These are phyloP conservation scores for Panthera tigris DNA, from an alignment of 2,113 vertebrate genomes.

Conservation along the genomic window DNA sequence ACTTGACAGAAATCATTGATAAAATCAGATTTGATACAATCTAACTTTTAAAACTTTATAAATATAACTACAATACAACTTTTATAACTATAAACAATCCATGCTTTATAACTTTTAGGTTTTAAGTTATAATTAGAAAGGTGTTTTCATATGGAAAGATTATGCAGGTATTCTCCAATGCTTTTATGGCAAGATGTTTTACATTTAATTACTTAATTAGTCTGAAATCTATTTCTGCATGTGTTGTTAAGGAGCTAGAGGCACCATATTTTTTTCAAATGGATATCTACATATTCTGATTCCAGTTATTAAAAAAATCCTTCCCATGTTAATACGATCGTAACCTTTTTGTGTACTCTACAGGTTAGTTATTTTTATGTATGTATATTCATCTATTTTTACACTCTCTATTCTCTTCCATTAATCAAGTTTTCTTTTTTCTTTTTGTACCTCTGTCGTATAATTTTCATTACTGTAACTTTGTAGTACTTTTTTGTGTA, in stretches of 20 bases:
- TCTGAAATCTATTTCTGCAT: background rate
- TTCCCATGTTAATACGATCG: background rate
- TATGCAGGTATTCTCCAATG: background rate
- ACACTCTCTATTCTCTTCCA: background rate
- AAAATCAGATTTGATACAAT: background rate
- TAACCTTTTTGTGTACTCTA: background rate
- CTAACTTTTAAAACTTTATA: background rate
- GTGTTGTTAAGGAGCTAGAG: background rate
- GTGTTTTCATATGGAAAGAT: constrained; percentile 14
- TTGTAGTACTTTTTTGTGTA: background rate
- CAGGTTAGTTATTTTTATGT: background rate
- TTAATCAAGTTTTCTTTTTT: background rate
- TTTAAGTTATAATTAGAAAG: constrained; percentile 32
- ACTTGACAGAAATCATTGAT: background rate
- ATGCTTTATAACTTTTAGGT: constrained; percentile 22
- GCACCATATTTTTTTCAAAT: background rate
- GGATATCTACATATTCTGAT: background rate
- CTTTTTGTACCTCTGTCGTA: background rate
- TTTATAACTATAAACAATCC: background rate
- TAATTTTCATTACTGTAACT: background rate
- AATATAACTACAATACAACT: too few relatives aligned
- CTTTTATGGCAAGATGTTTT: background rate
- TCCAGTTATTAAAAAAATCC: background rate
- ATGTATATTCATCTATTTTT: background rate
- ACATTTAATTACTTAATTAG: constrained; percentile 25